phyloP scores from a whole-genome alignment of 2,797 vertebrate species.

The Tapirus indicus region DNA sequence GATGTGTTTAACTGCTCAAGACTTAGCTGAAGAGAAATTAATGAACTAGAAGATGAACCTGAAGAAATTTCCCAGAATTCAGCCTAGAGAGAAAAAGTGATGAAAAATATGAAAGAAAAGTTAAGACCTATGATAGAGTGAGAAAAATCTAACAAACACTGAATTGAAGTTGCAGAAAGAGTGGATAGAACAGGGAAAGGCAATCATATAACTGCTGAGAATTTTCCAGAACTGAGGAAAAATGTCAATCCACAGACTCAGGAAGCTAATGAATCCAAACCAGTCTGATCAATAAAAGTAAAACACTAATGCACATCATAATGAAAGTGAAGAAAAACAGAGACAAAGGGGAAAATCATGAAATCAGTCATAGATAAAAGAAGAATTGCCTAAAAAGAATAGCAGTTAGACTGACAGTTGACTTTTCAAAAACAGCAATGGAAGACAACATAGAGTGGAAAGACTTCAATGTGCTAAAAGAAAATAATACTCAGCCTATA shows the following conservation, averaged over 20 bases:
- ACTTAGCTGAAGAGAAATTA: conserved; percentile 17
- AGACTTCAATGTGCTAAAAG: not conserved
- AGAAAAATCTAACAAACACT: not conserved
- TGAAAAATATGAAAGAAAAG: not conserved
- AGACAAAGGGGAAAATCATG: not conserved
- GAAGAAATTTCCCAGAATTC: conserved; percentile 12
- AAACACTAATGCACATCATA: not conserved
- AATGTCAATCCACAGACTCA: not conserved
- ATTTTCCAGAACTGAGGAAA: conserved; percentile 38
- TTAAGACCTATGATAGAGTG: not conserved
- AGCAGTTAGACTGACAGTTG: not conserved
- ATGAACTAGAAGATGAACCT: not conserved
- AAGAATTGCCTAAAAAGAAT: not conserved
- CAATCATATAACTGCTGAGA: not conserved
- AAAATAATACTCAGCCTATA: not conserved
- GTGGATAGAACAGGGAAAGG: not conserved
- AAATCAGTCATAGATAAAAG: not conserved
- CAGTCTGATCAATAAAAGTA: not conserved
- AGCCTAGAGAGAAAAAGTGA: not conserved
- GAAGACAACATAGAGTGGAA: not conserved
- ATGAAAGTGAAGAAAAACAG: not conserved
- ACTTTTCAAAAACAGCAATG: not conserved
- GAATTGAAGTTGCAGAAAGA: not conserved
- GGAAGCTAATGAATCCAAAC: not conserved
- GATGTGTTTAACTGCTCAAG: not conserved